Conservation (phyloP, 2,797 vertebrate genomes). For the Microhierax caerulescens region DNA sequence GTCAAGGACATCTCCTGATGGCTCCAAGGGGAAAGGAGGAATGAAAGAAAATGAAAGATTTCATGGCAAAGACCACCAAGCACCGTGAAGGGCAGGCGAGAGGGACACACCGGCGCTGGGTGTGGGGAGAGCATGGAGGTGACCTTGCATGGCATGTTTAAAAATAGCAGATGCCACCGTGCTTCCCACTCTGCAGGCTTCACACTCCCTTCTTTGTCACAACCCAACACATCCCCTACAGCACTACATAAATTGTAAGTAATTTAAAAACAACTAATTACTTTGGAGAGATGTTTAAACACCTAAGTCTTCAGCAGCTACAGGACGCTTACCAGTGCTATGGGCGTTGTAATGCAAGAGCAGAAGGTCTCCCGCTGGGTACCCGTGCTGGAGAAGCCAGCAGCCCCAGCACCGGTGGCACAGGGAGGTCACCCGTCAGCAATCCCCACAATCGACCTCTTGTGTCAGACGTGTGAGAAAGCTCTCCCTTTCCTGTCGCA, state of each 20-base stretch:
- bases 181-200: background rate
- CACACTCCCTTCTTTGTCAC: background rate
- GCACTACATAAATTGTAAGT: background rate
- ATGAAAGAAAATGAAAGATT: conserved; percentile 7
- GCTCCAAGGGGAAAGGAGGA: background rate
- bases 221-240: background rate
- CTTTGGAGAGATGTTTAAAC: conserved; percentile 2
- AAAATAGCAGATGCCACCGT: background rate
- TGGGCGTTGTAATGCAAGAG: background rate
- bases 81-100: accelerated
- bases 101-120: accelerated
- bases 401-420: background rate
- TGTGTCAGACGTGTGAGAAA: conserved; percentile 62
- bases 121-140: background rate
- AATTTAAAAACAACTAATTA: conserved; percentile 30
- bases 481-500: conserved; percentile 67
- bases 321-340: background rate
- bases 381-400: background rate
- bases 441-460: conserved; percentile 50
- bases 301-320: background rate
- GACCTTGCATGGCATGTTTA: background rate
- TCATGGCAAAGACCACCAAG: background rate
- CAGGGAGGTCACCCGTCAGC: conserved; percentile 29
- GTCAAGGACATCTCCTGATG: background rate
- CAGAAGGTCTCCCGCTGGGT: background rate